These are phyloP conservation scores for Bombyx huttoni DNA, from an alignment of 2,888 invertebrate genomes.

Conservation along the genomic window DNA sequence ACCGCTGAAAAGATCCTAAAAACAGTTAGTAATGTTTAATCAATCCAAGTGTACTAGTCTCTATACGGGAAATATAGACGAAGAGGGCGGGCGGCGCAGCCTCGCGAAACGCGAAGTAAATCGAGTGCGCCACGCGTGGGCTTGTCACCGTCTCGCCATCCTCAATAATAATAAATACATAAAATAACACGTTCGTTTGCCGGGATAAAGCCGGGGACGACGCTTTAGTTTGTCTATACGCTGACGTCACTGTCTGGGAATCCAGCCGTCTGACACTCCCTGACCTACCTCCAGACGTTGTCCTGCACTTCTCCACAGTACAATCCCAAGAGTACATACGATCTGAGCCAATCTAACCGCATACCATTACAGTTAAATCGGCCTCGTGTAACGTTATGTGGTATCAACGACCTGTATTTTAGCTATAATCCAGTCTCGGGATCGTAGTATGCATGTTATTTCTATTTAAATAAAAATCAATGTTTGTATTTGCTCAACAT, in stretches of 20 bases:
- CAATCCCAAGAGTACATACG: slow-evolving; percentile 5
- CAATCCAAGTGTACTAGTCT: too few relatives aligned
- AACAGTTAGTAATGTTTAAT: too few relatives aligned
- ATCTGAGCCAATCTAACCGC: slow-evolving; percentile 7
- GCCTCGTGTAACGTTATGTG: background rate
- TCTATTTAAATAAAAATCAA: too few relatives aligned
- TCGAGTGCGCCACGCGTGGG: slow-evolving; percentile 52
- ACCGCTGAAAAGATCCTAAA: too few relatives aligned
- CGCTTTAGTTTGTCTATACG: slow-evolving; percentile 66
- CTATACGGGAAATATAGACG: too few relatives aligned
- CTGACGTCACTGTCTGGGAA: slow-evolving; percentile 69
- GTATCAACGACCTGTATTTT: background rate
- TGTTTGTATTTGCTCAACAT: too few relatives aligned
- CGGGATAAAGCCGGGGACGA: slow-evolving; percentile 58
- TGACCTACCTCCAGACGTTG: slow-evolving; percentile 61
- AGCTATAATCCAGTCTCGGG: background rate
- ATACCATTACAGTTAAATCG: slow-evolving; percentile 1
- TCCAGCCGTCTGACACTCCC: slow-evolving; percentile 49
- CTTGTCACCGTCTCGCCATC: slow-evolving; percentile 65
- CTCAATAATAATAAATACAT: slow-evolving; percentile 66
- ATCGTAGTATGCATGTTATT: background rate
- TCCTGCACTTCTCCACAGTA: slow-evolving; percentile 20
- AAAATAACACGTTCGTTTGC: slow-evolving; percentile 57
- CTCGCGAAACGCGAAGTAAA: slow-evolving; percentile 35
- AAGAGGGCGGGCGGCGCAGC: slow-evolving; percentile 26